These are phyloP conservation scores for Forpus xanthops DNA, from an alignment of 2,797 vertebrate species.

Conservation along the genomic window DNA sequence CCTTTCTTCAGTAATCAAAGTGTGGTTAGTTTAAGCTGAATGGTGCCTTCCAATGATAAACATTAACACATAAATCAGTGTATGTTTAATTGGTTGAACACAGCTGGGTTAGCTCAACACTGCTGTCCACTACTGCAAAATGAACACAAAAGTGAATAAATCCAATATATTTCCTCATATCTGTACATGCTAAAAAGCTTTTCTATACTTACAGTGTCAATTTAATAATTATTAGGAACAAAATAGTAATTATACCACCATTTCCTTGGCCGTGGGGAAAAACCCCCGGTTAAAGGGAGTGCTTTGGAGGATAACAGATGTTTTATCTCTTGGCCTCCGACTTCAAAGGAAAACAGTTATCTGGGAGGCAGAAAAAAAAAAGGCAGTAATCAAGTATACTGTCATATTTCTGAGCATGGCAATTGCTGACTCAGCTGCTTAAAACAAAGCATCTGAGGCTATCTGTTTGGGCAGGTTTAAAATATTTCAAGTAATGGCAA, in stretches of 20 bases:
- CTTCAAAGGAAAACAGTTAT: constrained; percentile 56
- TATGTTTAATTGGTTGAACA: not conserved
- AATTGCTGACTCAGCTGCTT: constrained; percentile 28
- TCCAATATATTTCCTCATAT: not conserved
- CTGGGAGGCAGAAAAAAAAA: not conserved
- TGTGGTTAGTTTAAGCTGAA: not conserved
- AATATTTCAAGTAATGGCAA: not conserved
- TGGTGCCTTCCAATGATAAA: not conserved
- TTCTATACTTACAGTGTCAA: not conserved
- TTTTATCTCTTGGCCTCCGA: constrained; percentile 52
- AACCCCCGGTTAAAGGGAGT: not conserved
- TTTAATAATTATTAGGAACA: constrained; percentile 23
- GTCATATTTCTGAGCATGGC: constrained; percentile 26
- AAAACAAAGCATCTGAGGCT: constrained; percentile 2
- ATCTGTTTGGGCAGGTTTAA: constrained; percentile 6
- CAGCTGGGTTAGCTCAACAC: not conserved
- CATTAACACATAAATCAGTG: not conserved
- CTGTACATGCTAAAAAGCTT: not conserved
- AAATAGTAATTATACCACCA: not conserved
- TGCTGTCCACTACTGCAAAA: not conserved
- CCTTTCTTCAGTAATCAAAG: not conserved
- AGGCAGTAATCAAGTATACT: constrained; percentile 48
- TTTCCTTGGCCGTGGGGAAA: constrained; percentile 9
- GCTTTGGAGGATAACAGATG: constrained; percentile 40
- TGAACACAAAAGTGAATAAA: not conserved